These are phyloP conservation scores for Sesamia nonagrioides DNA, from an alignment of 1,140 invertebrate species.

Conservation along the genomic window DNA sequence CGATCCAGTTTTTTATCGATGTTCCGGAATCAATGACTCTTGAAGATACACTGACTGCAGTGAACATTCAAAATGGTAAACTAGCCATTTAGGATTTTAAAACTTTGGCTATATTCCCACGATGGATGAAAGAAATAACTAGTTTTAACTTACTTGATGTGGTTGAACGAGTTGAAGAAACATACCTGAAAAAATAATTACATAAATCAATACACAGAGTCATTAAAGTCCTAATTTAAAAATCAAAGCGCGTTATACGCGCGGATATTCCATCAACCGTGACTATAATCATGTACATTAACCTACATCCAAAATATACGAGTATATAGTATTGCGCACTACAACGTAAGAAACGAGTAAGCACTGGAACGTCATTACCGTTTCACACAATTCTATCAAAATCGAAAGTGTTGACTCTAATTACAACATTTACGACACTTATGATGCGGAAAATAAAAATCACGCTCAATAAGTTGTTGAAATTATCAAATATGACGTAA, in stretches of 20 bases:
- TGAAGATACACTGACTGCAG: slow-evolving; percentile 26
- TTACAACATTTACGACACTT: slow-evolving; percentile 49
- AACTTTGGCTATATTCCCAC: slow-evolving; percentile 7
- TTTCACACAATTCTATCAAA: slow-evolving; percentile 74
- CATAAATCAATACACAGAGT: slow-evolving; percentile 51
- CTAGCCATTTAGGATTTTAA: slow-evolving; percentile 19
- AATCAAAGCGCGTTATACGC: slow-evolving; percentile 42
- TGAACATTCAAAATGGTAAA: slow-evolving; percentile 26
- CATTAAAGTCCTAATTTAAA: slow-evolving; percentile 53
- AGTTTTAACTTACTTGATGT: slow-evolving; percentile 37
- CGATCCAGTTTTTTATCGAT: slow-evolving; percentile 66
- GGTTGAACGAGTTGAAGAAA: slow-evolving; percentile 39
- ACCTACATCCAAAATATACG: slow-evolving; percentile 76
- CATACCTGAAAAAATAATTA: slow-evolving; percentile 60
- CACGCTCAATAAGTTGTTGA: slow-evolving; percentile 28
- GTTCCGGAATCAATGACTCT: slow-evolving; percentile 53
- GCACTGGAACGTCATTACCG: slow-evolving; percentile 67
- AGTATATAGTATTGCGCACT: slow-evolving; percentile 72
- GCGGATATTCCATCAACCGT: slow-evolving; percentile 48
- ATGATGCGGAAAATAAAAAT: slow-evolving; percentile 53
- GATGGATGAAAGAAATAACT: neutral
- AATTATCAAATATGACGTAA: slow-evolving; percentile 49
- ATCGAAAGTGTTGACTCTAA: slow-evolving; percentile 70
- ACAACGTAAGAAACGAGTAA: slow-evolving; percentile 71
- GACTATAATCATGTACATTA: slow-evolving; percentile 75